Evolutionary conservation across 2,888 invertebrate species (phyloP), one percentile per base, ranked within the genome.

Genomic region (Iphiclides podalirius): DNA sequence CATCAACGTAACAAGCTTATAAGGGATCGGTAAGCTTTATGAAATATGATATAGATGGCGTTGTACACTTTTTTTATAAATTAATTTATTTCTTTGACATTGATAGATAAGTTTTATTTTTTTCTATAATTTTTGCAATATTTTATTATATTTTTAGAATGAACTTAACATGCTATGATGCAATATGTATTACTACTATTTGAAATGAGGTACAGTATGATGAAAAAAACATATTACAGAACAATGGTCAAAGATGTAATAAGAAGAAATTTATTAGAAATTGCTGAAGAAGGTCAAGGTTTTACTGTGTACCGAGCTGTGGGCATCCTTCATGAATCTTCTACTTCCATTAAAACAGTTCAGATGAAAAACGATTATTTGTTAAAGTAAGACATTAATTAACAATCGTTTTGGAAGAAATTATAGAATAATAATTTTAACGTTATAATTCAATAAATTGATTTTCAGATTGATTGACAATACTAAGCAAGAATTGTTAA

Each of bases 1-100:
- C n/a, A n/a, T n/a, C n/a, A 78, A 53, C 60, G 63, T 4, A 68
- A 67, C 16, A 85, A 85, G 55, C 68, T 83, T 13, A 46, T 55
- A 0, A 66, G 66, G 16, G 79, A 84, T 55, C 71, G 82, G 86
- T 86, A 45, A 71, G 81, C 70, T 66, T 14, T 47, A 1, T 7
- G 8, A 1, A 1, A 2, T 0, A 36, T 4, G 11, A 1, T 2
- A 36, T 7, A 83, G 84, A 76, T 79, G 84, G 70, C 73, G 65
- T 59, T 63, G 31, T 17, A 6, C 11, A n/a, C 9, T 38, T n/a
- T 4, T 51, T 26, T 6, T 13, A 38, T 38, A 1, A 38, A 13
- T 9, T 41, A 1, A 14, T 14, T 2, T 2, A 15, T 14, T 2
- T 20, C 20, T 3, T 20, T 4, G 6, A 3, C 4, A 20, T 20